A percentile compares a stretch with the other conserved stretches of the same genome.
These are phyloP conservation scores for Cephalopterus ornatus DNA, from an alignment of 2,113 vertebrate species.

Conservation along the genomic window DNA sequence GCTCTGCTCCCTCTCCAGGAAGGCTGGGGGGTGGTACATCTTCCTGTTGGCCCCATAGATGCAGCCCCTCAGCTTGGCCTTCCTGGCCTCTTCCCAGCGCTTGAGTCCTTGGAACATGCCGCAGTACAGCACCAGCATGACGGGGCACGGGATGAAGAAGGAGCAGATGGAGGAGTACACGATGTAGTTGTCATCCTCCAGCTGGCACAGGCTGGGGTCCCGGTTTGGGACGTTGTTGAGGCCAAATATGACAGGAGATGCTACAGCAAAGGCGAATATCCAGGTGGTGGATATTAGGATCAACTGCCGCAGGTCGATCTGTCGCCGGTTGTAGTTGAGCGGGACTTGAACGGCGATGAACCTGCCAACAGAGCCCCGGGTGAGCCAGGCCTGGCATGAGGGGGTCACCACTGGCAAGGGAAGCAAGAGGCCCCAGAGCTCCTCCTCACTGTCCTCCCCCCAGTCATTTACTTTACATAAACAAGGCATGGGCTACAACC, in stretches of 20 bases:
- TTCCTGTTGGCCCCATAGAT: slow-evolving; percentile 69
- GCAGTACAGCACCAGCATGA: slow-evolving; percentile 91
- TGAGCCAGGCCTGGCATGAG: not conserved
- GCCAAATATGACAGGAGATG: slow-evolving; percentile 89
- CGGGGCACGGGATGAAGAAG: slow-evolving; percentile 93
- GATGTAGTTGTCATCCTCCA: slow-evolving; percentile 90
- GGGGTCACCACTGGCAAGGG: not conserved
- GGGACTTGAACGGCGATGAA: slow-evolving; percentile 91
- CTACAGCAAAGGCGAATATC: slow-evolving; percentile 90
- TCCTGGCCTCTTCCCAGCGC: slow-evolving; percentile 85
- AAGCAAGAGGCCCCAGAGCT: not conserved
- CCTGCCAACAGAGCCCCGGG: slow-evolving; percentile 59
- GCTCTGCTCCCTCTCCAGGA: slow-evolving; percentile 65
- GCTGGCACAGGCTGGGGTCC: slow-evolving; percentile 83
- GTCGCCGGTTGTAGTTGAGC: slow-evolving; percentile 84
- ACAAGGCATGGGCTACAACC: not conserved
- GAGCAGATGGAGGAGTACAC: slow-evolving; percentile 93
- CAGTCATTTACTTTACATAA: not conserved
- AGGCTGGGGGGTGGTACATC: slow-evolving; percentile 63
- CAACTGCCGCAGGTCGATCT: slow-evolving; percentile 84
- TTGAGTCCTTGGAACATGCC: slow-evolving; percentile 86
- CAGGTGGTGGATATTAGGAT: slow-evolving; percentile 89
- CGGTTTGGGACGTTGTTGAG: slow-evolving; percentile 85
- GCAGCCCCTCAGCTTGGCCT: slow-evolving; percentile 79
- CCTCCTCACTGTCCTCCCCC: too few relatives aligned